Percentiles rank a stretch among this genome's conserved stretches.
Evolutionary conservation across 1,140 invertebrate genomes (phyloP).

Genomic region (Atta colombica): DNA sequence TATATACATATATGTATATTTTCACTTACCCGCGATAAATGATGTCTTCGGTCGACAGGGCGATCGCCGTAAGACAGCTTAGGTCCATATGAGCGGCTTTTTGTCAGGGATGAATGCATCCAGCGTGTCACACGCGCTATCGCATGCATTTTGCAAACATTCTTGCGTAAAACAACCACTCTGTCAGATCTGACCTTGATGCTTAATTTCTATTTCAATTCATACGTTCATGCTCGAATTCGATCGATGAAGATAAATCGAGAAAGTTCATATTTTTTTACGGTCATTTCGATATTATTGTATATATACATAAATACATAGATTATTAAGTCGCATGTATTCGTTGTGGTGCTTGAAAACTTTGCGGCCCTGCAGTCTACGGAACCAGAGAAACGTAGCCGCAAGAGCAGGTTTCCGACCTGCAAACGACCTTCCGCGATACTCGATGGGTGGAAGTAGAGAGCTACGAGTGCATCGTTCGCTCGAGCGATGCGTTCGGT

Average conservation of each 20-base stretch:
- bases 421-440: slow-evolving; percentile 67
- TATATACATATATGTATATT: background rate
- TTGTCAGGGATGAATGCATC: background rate
- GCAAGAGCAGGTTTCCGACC: slow-evolving; percentile 59
- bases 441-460: slow-evolving; percentile 67
- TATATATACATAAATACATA: no score
- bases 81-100: background rate
- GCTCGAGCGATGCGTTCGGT: slow-evolving; percentile 46
- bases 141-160: background rate
- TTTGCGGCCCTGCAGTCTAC: slow-evolving; percentile 17
- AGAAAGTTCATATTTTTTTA: slow-evolving; percentile 1
- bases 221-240: background rate
- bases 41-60: background rate
- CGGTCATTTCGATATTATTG: background rate
- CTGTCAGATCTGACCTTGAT: slow-evolving; percentile 30
- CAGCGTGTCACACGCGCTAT: background rate
- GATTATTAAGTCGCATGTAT: no score
- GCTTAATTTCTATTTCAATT: background rate
- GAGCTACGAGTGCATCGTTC: slow-evolving; percentile 57
- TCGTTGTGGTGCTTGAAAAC: background rate
- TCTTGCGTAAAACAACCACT: slow-evolving; percentile 2
- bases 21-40: slow-evolving; percentile 27
- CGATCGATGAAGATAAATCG: background rate
- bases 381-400: slow-evolving; percentile 36
- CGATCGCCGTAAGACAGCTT: background rate